Evolutionary conservation across 2,888 invertebrate genomes (phyloP).

Genomic region (Acronicta alni): DNA sequence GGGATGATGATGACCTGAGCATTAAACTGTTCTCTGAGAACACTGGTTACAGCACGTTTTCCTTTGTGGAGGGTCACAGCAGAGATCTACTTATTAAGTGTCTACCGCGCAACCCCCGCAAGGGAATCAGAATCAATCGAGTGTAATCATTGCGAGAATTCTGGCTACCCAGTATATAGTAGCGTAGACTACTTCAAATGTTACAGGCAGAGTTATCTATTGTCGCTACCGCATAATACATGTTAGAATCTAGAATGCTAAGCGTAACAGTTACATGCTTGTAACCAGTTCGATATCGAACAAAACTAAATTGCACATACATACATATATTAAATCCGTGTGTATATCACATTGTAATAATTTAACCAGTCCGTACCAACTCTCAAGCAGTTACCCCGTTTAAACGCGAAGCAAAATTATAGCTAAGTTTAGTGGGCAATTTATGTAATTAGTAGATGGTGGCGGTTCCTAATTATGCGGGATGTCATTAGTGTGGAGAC

Average conservation of each 20-base stretch:
- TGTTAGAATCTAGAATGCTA: constrained; percentile 32
- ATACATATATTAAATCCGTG: constrained; percentile 41
- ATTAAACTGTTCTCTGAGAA: neutral
- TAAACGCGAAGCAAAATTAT: constrained; percentile 78
- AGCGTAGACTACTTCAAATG: constrained; percentile 20
- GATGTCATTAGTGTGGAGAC: constrained; percentile 85
- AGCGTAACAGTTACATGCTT: constrained; percentile 18
- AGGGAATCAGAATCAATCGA: constrained; percentile 40
- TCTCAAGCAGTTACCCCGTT: constrained; percentile 64
- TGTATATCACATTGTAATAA: constrained; percentile 54
- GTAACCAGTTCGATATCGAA: constrained; percentile 37
- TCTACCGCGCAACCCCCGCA: constrained; percentile 15
- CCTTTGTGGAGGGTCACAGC: neutral
- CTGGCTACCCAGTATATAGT: constrained; percentile 26
- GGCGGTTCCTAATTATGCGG: constrained; percentile 85
- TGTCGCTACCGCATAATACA: constrained; percentile 40
- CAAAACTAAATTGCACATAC: constrained; percentile 29
- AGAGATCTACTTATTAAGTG: constrained; percentile 18
- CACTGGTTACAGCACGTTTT: neutral
- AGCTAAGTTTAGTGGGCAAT: constrained; percentile 86
- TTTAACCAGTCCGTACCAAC: constrained; percentile 56
- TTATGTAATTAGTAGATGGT: constrained; percentile 87
- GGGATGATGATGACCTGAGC: too few relatives aligned
- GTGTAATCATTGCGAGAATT: constrained; percentile 46
- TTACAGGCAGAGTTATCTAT: constrained; percentile 38